These are phyloP conservation scores for Cyclura pinguis DNA, from an alignment of 2,797 vertebrate genomes.

Conservation along the genomic window DNA sequence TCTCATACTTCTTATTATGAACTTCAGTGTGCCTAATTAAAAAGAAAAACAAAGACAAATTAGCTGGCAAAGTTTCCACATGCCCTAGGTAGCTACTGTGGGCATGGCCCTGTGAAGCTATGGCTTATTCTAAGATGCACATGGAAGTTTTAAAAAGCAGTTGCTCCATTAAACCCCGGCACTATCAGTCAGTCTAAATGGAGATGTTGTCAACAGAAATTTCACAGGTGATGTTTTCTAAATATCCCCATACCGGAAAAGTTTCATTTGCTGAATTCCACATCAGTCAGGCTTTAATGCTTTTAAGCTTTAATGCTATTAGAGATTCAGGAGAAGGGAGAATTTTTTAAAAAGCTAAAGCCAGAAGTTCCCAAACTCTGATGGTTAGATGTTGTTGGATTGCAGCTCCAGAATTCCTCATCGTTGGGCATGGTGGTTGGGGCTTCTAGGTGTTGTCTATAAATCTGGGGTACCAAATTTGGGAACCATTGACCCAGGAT, in stretches of 20 bases:
- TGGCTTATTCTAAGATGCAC: not conserved
- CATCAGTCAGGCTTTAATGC: not conserved
- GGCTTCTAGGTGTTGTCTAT: not conserved
- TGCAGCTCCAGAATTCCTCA: not conserved
- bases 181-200: not conserved
- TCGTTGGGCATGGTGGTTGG: not conserved
- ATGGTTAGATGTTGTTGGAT: too few relatives aligned
- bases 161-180: not conserved
- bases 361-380: too few relatives aligned
- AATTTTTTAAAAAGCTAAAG: too few relatives aligned
- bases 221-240: not conserved
- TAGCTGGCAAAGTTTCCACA: not conserved
- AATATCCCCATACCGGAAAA: not conserved
- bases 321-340: not conserved
- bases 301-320: not conserved
- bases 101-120: not conserved
- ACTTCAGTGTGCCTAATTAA: not conserved
- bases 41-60: not conserved
- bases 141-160: not conserved
- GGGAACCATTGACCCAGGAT: not conserved
- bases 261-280: not conserved
- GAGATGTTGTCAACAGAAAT: constrained; percentile 1
- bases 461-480: too few relatives aligned
- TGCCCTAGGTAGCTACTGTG: not conserved
- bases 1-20: not conserved